Base-by-base conservation (phyloP, 1,140 invertebrate genomes). In the Drosophila teissieri region DNA sequence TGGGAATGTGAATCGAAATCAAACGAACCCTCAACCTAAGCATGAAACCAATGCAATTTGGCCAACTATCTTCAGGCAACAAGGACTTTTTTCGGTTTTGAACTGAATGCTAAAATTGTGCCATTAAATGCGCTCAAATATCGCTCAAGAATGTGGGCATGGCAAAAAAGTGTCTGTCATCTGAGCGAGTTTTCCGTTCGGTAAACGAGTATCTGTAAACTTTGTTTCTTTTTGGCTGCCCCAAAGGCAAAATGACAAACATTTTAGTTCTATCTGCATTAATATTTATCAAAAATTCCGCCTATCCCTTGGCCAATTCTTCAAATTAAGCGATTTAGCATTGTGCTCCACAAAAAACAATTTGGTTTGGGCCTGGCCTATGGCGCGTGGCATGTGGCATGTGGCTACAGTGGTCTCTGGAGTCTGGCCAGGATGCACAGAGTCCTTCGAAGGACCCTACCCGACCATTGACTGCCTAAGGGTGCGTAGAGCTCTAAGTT, bases 41-140 rank as follows among this genome's bases (percentile, higher is more conserved):
- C 48, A 49, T 85, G 82, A 85, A 85, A 85, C 82, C 82, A 85
- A 85, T 85, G 68, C 68, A 86, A 84, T 86, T 76, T 61, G 83
- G 82, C 78, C 81, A 85, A 78, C 80, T 88, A 78, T 78, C 58
- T 62, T 80, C 51, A 74, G 75, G 64, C 77, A 39, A 75, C 45
- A 49, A 55, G 60, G 73, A 63, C 49, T 55, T 45, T 52, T 72
- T 14, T 39, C 4, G 8, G 11, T 52, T 72, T 22, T 45, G 53
- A 77, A 70, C 52, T 57, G 42, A 72, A 70, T 24, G 36, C 68
- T 19, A 70, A 72, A 72, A 70, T 70, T 70, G 64, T 72, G 68
- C 68, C 64, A 72, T 70, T 72, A 72, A 72, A 72, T 72, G 68
- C 68, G 68, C 68, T 70, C 52, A 70, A 57, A 40, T 61, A 65